Base-by-base conservation (phyloP, 2,888 invertebrate genomes). In the Myathropa florea region DNA sequence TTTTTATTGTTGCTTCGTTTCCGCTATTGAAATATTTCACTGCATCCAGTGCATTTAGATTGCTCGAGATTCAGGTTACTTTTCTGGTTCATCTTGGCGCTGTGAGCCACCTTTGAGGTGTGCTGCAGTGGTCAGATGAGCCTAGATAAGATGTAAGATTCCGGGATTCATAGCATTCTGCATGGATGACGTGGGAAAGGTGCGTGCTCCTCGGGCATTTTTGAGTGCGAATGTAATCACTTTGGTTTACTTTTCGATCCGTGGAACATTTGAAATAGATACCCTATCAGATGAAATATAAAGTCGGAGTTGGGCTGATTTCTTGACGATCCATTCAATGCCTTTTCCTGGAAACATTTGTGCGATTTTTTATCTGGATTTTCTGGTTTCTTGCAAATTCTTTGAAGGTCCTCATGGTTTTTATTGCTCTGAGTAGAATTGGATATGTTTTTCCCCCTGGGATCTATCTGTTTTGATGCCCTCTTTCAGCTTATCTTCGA, bases 21-120 rank as follows among this genome's bases (percentile, higher is more conserved):
- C 78, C 71, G 70, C 28, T 10, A 64, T 59, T 79, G 59, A 18
- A 64, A 21, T 30, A 39, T 64, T 72, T 30, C 28, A 70, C 63
- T 14, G 57, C 57, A 18, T 1, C n/a, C 24, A n/a, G 4, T 18
- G 18, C 6, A 0, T n/a, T n/a, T 14, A 12, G 39, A n/a, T n/a
- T 39, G 39, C 39, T 14, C 33, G 33, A 9, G 33, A 33, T 33
- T 33, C 33, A 33, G 33, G 33, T 33, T 33, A 12, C 33, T 12
- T 39, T 39, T 39, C 39, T 39, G 39, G n/a, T 39, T 39, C 39
- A n/a, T 33, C 33, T 10, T 1, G 33, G 30, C 9, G 14, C 36
- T 1, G n/a, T 14, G 3, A n/a, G n/a, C n/a, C 36, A 14, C 36
- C 36, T 14, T 2, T 4, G 3, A 2, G 30, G 28, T 28, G 28